phyloP scores from a whole-genome alignment of 2,888 invertebrate genomes.

The Amphipyra berbera region DNA sequence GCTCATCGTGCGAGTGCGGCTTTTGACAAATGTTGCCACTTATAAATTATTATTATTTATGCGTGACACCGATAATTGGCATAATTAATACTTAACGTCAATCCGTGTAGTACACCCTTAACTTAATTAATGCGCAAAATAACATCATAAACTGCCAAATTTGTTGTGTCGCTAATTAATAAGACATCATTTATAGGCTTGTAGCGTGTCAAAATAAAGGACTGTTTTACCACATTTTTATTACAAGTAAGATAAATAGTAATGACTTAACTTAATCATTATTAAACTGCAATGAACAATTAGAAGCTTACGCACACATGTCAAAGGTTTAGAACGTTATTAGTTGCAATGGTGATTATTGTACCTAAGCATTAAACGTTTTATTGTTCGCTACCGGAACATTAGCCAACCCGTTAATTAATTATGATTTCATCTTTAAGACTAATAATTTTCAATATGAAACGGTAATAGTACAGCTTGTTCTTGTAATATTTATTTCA shows the following conservation, averaged over 20 bases:
- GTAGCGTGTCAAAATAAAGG: constrained; percentile 13
- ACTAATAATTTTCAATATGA: constrained; percentile 7
- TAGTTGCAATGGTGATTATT: neutral
- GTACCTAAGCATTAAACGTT: constrained; percentile 7
- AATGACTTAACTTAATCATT: constrained; percentile 26
- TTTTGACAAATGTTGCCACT: constrained; percentile 88
- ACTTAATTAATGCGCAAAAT: constrained; percentile 24
- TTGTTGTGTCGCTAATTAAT: constrained; percentile 18
- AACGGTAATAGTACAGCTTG: neutral
- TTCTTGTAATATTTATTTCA: constrained; percentile 17
- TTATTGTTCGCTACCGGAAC: constrained; percentile 13
- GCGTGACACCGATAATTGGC: constrained; percentile 78
- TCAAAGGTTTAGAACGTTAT: constrained; percentile 9
- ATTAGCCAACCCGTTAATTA: constrained; percentile 16
- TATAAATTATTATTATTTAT: constrained; percentile 86
- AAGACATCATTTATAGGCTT: constrained; percentile 24
- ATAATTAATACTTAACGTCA: constrained; percentile 70
- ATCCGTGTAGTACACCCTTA: constrained; percentile 34
- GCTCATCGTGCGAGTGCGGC: constrained; percentile 88
- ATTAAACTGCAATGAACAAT: constrained; percentile 18
- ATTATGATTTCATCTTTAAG: constrained; percentile 11
- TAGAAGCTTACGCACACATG: neutral
- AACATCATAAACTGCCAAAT: constrained; percentile 39
- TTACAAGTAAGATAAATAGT: constrained; percentile 12
- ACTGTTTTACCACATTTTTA: constrained; percentile 3